A percentile compares a stretch with the other conserved stretches of the same genome.
phyloP scores from a whole-genome alignment of 2,888 invertebrate genomes.

The Cancer borealis region DNA sequence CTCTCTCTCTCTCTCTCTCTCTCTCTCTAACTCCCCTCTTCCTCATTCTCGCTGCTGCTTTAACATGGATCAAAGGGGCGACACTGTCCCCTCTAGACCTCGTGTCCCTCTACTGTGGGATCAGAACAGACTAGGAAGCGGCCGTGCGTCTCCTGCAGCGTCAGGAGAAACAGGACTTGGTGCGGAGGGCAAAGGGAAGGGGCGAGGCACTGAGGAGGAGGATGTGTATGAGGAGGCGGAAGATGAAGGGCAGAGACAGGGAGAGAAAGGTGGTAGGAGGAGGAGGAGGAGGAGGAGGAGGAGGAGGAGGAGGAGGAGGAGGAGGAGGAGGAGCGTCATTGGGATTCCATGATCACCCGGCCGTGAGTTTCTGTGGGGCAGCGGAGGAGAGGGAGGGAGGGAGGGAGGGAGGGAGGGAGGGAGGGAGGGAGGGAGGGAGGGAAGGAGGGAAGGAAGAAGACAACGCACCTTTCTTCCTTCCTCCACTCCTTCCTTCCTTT shows the following conservation, averaged over 20 bases:
- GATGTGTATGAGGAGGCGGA: background rate
- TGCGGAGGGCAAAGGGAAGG: background rate
- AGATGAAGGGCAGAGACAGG: background rate
- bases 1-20: slow-evolving; percentile 33
- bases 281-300: background rate
- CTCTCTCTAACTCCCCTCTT: background rate
- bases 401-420: background rate
- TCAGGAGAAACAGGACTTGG: background rate
- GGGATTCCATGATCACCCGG: slow-evolving; percentile 58
- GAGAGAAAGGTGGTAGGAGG: background rate
- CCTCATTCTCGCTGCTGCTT: background rate
- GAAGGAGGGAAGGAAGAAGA: background rate
- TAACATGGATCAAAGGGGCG: background rate
- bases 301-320: background rate
- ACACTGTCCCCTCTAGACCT: slow-evolving; percentile 3
- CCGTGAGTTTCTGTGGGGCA: slow-evolving; percentile 51
- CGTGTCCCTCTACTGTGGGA: background rate
- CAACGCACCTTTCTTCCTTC: background rate
- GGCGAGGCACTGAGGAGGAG: background rate
- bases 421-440: background rate
- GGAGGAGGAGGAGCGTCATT: slow-evolving; percentile 35
- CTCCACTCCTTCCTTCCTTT: background rate
- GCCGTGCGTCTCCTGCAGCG: background rate
- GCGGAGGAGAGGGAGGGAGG: background rate
- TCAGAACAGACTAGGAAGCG: background rate